phyloP scores from a whole-genome alignment of 2,797 vertebrate species.

The Paedocypris micromegethes region DNA sequence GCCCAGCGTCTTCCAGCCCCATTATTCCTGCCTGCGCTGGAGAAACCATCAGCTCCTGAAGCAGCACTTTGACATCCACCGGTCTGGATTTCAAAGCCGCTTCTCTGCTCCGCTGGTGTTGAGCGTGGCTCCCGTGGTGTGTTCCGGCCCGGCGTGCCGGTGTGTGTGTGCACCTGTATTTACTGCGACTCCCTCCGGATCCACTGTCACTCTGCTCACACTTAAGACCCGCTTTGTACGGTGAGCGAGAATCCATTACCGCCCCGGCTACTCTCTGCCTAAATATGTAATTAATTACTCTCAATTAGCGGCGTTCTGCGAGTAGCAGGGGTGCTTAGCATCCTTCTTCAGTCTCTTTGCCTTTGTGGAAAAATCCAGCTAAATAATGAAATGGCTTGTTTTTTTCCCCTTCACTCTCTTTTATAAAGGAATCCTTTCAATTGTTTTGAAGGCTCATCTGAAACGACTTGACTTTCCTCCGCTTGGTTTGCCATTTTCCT shows the following conservation, averaged over 20 bases:
- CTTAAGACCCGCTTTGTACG: slow-evolving; percentile 25
- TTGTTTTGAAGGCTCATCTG: slow-evolving; percentile 66
- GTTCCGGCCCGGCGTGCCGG: slow-evolving; percentile 28
- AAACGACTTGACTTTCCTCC: slow-evolving; percentile 67
- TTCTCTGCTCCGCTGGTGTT: slow-evolving; percentile 22
- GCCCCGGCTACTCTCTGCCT: slow-evolving; percentile 26
- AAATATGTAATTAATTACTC: slow-evolving; percentile 47
- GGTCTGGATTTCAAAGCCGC: slow-evolving; percentile 70
- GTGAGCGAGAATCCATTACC: slow-evolving; percentile 27
- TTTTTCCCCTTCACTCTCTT: slow-evolving; percentile 16
- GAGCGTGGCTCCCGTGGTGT: slow-evolving; percentile 5
- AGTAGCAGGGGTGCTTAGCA: slow-evolving; percentile 37
- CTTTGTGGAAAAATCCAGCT: slow-evolving; percentile 44
- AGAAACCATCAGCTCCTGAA: slow-evolving; percentile 38
- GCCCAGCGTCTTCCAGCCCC: background rate
- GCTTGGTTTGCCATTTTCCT: slow-evolving; percentile 59
- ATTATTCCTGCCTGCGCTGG: slow-evolving; percentile 7
- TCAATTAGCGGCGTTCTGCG: slow-evolving; percentile 39
- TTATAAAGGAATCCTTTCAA: slow-evolving; percentile 59
- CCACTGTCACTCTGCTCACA: slow-evolving; percentile 38
- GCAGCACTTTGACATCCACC: slow-evolving; percentile 54
- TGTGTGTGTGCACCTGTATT: slow-evolving; percentile 37
- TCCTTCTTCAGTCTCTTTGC: slow-evolving; percentile 38
- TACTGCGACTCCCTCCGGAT: slow-evolving; percentile 41
- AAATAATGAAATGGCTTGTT: slow-evolving; percentile 40